Conservation (phyloP, 1,140 invertebrate genomes). For the Pomacea maculata region DNA sequence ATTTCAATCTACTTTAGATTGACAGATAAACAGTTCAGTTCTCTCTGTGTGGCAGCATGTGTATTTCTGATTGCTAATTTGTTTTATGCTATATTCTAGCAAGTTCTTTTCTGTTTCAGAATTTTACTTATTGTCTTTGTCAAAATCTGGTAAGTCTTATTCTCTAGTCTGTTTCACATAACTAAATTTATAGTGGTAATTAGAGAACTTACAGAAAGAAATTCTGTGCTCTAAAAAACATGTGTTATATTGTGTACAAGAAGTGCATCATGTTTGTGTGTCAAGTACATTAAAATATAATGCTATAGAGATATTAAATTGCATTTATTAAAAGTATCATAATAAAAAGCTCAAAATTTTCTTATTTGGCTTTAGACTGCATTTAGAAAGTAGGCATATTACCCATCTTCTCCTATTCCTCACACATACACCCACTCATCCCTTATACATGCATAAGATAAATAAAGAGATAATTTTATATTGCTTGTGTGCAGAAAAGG, state of each 20-base stretch:
- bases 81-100: background rate
- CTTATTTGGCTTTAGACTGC: too few relatives aligned
- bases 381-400: too few relatives aligned
- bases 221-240: background rate
- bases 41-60: background rate
- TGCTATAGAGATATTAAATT: background rate
- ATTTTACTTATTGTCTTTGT: constrained; percentile 12
- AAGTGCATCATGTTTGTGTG: background rate
- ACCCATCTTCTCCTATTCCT: too few relatives aligned
- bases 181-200: too few relatives aligned
- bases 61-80: background rate
- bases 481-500: background rate
- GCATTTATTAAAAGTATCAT: background rate
- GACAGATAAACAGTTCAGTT: constrained; percentile 5
- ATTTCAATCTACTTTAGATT: too few relatives aligned
- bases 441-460: too few relatives aligned
- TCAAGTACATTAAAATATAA: background rate
- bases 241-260: background rate
- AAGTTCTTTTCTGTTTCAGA: constrained; percentile 17
- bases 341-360: too few relatives aligned
- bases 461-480: too few relatives aligned
- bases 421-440: too few relatives aligned
- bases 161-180: background rate
- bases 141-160: constrained; percentile 17
- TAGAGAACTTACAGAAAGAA: background rate